Conservation (phyloP, 1,140 invertebrate genomes). For the Physella acuta region DNA sequence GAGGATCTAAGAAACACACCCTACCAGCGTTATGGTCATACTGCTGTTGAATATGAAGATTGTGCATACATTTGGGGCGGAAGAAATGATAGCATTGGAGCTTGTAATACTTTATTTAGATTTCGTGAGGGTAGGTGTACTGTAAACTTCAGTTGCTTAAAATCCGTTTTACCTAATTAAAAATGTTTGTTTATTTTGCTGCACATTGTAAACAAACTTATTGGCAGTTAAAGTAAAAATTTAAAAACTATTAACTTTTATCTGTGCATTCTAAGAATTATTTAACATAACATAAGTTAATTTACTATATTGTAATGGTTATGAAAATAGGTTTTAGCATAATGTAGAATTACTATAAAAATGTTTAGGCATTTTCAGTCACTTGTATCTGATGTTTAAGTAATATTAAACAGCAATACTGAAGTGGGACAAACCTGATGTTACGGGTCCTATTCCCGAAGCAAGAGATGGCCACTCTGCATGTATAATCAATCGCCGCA, state of each 20-base stretch:
- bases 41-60: conserved; percentile 75
- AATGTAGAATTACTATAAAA: neutral
- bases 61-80: conserved; percentile 88
- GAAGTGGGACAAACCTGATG: conserved; percentile 70
- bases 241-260: too few species aligned
- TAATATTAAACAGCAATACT: conserved; percentile 59
- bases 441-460: conserved; percentile 71
- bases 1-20: conserved; percentile 48
- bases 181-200: too few species aligned
- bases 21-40: conserved; percentile 79
- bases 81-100: conserved; percentile 75
- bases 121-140: conserved; percentile 79
- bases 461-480: conserved; percentile 88
- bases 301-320: neutral
- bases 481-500: conserved; percentile 76
- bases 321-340: neutral
- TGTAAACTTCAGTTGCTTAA: too few species aligned
- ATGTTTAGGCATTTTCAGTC: too few species aligned
- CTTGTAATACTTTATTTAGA: conserved; percentile 77
- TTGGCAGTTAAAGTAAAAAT: too few species aligned
- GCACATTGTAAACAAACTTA: too few species aligned
- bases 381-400: neutral
- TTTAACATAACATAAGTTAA: neutral
- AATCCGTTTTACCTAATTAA: too few species aligned
- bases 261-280: too few species aligned